phyloP scores from a whole-genome alignment of 2,888 invertebrate genomes.

The Eupithecia centaureata region DNA sequence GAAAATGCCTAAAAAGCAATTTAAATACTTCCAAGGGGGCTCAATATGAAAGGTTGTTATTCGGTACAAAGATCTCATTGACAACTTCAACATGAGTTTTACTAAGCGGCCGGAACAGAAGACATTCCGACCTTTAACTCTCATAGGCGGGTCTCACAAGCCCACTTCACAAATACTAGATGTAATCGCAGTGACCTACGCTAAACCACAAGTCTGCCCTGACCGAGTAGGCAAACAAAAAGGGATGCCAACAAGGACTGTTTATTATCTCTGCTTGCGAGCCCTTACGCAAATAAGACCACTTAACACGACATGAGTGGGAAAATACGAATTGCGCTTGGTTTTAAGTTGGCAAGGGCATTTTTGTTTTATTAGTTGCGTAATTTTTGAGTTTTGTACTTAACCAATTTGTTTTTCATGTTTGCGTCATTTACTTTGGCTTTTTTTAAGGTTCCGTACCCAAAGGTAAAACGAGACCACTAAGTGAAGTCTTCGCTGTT shows the following conservation, averaged over 20 bases:
- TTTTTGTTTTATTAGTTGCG: slow-evolving; percentile 22
- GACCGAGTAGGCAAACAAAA: slow-evolving; percentile 72
- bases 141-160: slow-evolving; percentile 16
- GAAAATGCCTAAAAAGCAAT: too few relatives aligned
- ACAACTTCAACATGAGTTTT: not conserved
- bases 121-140: slow-evolving; percentile 28
- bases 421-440: not conserved
- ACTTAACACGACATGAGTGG: slow-evolving; percentile 40
- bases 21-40: too few relatives aligned
- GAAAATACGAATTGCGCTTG: slow-evolving; percentile 30
- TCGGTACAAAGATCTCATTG: not conserved
- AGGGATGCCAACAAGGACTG: slow-evolving; percentile 64
- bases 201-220: slow-evolving; percentile 78
- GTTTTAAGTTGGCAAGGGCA: slow-evolving; percentile 28
- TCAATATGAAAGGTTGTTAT: not conserved
- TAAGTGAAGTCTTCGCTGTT: too few relatives aligned
- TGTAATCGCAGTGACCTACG: slow-evolving; percentile 62
- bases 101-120: slow-evolving; percentile 24
- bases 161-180: slow-evolving; percentile 26
- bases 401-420: not conserved
- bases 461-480: too few relatives aligned
- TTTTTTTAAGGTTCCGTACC: too few relatives aligned
- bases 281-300: slow-evolving; percentile 59
- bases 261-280: slow-evolving; percentile 72
- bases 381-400: slow-evolving; percentile 1